Evolutionary conservation across 2,797 vertebrate genomes (phyloP), one percentile per base, ranked within the genome.

Genomic region (Gallirallus australis): DNA sequence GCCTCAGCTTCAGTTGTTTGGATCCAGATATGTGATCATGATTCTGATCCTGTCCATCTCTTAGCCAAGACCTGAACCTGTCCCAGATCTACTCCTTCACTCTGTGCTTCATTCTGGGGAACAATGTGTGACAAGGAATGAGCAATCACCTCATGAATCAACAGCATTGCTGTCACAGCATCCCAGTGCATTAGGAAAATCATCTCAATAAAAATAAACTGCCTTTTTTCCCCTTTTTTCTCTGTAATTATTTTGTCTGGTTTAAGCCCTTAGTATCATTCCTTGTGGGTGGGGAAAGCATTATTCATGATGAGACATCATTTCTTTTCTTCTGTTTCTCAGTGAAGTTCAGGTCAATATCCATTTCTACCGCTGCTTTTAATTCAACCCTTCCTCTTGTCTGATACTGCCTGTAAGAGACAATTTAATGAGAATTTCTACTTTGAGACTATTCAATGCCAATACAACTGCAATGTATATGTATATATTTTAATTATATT

Each of bases 1-100:
- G 5, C 4, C 11, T 86, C 47, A 60, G 6, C 6, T 89, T 86
- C 2, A 0, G 31, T 28, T 66, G 12, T 18, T 89, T 76, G 52
- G 3, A 2, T 37, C 1, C 1, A 6, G 6, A 37, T 30, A 33
- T 37, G 16, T 65, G 28, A 60, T 33, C 0, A 1, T 40, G 45
- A 19, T 9, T 21, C 8, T 48, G 42, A 63, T 15, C n/a, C 35
- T 21, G 21, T 37, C 9, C 17, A 71, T 71, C 15, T 40, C 12
- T 3, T 15, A 42, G 23, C 33, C 28, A 73, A 63, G 63, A 54
- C 10, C 33, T 54, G 13, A 71, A 33, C 20, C 16, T 30, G 11
- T 71, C 53, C 21, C 8, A 45, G 12, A 66, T 12, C 17, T 48
- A 11, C 52, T 60, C 48, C 30, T 80, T 42, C 6, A 42, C 14